Percentiles rank a stretch among this genome's conserved stretches.
phyloP scores from a whole-genome alignment of 2,113 vertebrate genomes.

The Dasyprocta punctata region DNA sequence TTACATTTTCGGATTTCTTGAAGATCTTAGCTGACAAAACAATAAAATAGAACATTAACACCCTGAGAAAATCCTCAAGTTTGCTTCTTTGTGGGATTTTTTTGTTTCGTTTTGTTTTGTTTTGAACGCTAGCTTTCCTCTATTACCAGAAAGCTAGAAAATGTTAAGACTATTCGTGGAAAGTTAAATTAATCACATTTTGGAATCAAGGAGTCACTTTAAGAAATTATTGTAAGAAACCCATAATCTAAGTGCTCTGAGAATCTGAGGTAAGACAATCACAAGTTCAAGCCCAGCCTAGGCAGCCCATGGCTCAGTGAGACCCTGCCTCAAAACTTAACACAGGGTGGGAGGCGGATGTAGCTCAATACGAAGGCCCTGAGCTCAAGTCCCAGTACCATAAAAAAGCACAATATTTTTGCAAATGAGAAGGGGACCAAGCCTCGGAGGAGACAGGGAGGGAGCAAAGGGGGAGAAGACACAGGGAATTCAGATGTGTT shows the following conservation, averaged over 20 bases:
- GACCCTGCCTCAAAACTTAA: no score
- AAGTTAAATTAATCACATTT: not conserved
- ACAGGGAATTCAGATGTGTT: not conserved
- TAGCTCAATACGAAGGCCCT: not conserved
- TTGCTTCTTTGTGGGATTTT: not conserved
- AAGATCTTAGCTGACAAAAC: not conserved
- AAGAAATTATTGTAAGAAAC: not conserved
- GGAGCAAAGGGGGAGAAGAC: not conserved
- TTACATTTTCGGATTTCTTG: not conserved
- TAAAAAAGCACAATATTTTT: not conserved
- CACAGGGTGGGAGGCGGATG: no score
- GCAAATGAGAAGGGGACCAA: not conserved
- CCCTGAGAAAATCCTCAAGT: not conserved
- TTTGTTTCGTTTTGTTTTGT: no score
- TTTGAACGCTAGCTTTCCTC: not conserved
- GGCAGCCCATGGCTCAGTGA: not conserved
- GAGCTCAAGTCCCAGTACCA: not conserved
- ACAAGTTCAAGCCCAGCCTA: not conserved
- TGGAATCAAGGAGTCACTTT: not conserved
- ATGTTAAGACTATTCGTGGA: not conserved
- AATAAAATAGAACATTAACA: not conserved
- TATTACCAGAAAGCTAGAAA: not conserved
- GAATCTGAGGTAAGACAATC: not conserved
- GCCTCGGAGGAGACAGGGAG: no score
- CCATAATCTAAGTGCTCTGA: not conserved